Base-by-base conservation (phyloP, 2,797 vertebrate genomes). In the Avahi laniger region DNA sequence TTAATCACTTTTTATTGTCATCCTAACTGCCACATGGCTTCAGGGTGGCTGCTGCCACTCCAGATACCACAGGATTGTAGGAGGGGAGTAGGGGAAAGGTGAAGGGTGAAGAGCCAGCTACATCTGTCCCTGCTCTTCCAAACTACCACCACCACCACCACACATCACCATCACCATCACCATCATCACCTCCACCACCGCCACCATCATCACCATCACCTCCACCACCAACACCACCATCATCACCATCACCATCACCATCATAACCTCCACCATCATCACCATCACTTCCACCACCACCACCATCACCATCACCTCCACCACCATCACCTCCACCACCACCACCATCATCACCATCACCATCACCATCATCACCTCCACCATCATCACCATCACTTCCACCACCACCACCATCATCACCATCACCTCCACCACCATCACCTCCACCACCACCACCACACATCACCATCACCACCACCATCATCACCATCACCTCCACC, bases 401-500 rank as follows among this genome's bases (percentile, higher is more conserved):
- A 48, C 20, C 14, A 48, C 0, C 33, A 48, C 0, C 4, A 8
- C 0, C 17, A 30, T 3, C 20, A 48, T 0, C 28, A 48, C 0
- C 52, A 20, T 0, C 22, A 63, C 0, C 13, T 35, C 2, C 17
- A 12, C 0, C n/a, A 50, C 17, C 12, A 67, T n/a, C n/a, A n/a
- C n/a, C n/a, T n/a, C 0, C n/a, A 65, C 0, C 5, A 67, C 4
- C n/a, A 20, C 7, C 4, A 35, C 1, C 28, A 35, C 4, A n/a
- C 3, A 20, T 0, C 63, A 67, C 3, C 63, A 35, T 0, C 14
- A 65, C 2, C 14, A n/a, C 2, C 17, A 20, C 8, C 7, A n/a
- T 3, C 8, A 20, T 2, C 14, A 65, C 0, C 15, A n/a, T 0
- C 63, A 65, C 2, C 12, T 15, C 0, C 30, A 63, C 0, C 33